Conservation (phyloP, 2,888 invertebrate genomes). For the Dusona sp. region DNA sequence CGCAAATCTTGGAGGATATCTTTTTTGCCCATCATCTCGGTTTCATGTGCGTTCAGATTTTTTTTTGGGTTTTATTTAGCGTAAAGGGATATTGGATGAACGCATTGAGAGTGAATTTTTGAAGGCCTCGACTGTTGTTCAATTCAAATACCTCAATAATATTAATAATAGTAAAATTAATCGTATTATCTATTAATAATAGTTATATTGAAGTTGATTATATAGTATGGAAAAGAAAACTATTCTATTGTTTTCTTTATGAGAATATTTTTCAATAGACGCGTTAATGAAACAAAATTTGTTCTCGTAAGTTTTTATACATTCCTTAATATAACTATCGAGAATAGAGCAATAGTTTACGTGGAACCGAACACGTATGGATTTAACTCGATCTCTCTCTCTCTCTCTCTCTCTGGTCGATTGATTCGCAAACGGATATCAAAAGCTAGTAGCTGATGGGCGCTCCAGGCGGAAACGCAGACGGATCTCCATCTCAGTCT, state of each 20-base stretch:
- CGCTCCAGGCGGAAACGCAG: constrained; percentile 79
- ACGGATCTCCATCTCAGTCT: constrained; percentile 58
- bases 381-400: constrained; percentile 8
- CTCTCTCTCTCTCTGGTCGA: constrained; percentile 36
- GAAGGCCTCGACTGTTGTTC: not conserved
- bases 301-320: not conserved
- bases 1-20: constrained; percentile 43
- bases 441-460: constrained; percentile 75
- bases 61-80: not conserved
- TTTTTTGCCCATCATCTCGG: constrained; percentile 17
- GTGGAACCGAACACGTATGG: constrained; percentile 2
- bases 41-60: not conserved
- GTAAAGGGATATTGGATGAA: constrained; percentile 9
- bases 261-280: no score
- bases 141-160: not conserved
- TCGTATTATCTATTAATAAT: not conserved
- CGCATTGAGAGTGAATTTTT: constrained; percentile 9
- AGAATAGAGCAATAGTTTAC: not conserved
- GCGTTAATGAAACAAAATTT: not conserved
- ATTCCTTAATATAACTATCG: not conserved
- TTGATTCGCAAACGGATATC: constrained; percentile 76
- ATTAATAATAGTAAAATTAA: not conserved
- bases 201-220: not conserved
- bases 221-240: not conserved
- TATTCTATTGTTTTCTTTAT: not conserved